Evolutionary conservation across 2,888 invertebrate genomes (phyloP), one percentile per base, ranked within the genome.

Genomic region (Penaeus monodon): DNA sequence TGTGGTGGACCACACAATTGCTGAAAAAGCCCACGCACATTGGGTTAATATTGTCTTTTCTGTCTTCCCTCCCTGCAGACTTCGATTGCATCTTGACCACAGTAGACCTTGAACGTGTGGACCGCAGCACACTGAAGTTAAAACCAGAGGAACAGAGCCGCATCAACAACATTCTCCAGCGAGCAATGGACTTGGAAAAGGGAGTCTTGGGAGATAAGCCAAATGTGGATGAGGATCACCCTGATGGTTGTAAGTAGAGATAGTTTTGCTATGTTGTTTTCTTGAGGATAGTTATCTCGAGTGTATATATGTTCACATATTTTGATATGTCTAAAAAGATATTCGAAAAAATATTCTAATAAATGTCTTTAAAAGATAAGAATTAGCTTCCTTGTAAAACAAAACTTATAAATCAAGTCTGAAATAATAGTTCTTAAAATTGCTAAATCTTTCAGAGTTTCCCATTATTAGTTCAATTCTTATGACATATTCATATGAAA

Each of bases 61-160:
- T 84, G 24, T 49, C 20, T 73, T 22, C 57, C 33, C 22, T 20
- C 29, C 83, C 93, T 93, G 76, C 92, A 95, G 96, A 96, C 92
- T 96, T 97, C 93, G 97, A 97, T 92, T 97, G 97, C 92, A 96
- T 97, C 92, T 94, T 96, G 91, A 97, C 97, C 14, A 97, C 97
- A 90, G 94, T 98, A 89, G 96, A 95, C 91, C 93, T 97, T 92
- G 94, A 94, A 73, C 95, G 95, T 91, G 94, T 96, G 68, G 95
- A 95, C 87, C 95, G 95, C 91, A 95, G 96, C 90, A 94, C 94
- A 91, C 96, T 95, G 92, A 93, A 94, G 90, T 93, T 97, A 90
- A 95, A 95, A 3, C 94, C 94, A 78, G 94, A 94, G n/a, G 97
- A 98, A 92, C 94, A 95, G 89, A 94, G 94, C 88, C 94, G 97